These are phyloP conservation scores for Arion vulgaris DNA, from an alignment of 1,140 invertebrate species.

Conservation along the genomic window DNA sequence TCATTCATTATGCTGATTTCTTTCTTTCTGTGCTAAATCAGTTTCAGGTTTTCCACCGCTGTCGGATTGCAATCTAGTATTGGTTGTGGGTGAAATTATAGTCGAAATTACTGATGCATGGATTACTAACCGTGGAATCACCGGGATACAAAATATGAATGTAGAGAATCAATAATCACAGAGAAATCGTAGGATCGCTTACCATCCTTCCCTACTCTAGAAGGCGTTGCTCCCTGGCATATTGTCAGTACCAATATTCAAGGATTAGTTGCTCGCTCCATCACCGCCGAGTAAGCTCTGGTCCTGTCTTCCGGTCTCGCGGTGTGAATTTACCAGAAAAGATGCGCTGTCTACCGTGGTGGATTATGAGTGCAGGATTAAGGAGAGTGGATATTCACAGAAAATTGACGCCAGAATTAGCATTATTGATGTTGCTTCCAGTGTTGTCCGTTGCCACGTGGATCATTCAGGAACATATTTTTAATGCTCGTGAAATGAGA, in stretches of 20 bases:
- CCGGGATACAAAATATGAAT: background rate
- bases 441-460: background rate
- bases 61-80: background rate
- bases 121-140: constrained; percentile 1
- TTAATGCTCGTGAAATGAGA: background rate
- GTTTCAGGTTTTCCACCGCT: background rate
- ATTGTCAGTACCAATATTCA: background rate
- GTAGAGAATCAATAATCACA: background rate
- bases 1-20: background rate
- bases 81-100: background rate
- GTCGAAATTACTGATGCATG: constrained; percentile 13
- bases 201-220: background rate
- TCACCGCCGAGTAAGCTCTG: constrained; percentile 8
- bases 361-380: background rate
- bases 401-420: background rate
- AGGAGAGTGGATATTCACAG: background rate
- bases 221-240: background rate
- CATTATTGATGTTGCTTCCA: background rate
- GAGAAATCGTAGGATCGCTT: constrained; percentile 6
- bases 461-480: background rate
- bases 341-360: background rate
- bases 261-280: background rate
- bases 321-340: background rate
- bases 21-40: background rate
- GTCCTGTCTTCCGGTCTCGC: constrained; percentile 4